Evolutionary conservation across 1,140 invertebrate genomes (phyloP).

Genomic region (Wiebesia pumilae): DNA sequence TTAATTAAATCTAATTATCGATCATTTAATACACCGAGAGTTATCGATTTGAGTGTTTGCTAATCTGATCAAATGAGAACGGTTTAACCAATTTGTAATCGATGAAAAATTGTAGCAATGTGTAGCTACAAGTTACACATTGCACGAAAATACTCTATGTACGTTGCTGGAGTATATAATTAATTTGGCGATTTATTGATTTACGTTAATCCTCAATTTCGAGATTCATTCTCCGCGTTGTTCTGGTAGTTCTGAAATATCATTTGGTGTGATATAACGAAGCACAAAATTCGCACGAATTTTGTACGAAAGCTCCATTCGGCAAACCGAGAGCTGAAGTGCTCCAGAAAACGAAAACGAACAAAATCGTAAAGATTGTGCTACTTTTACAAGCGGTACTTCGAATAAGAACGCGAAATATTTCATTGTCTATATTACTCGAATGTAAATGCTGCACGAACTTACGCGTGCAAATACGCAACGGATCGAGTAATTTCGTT

Average conservation of each 20-base stretch:
- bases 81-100: background rate
- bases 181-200: no score
- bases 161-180: no score
- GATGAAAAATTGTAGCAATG: background rate
- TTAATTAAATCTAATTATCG: background rate
- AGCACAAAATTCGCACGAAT: no score
- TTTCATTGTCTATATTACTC: no score
- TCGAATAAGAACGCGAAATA: background rate
- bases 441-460: no score
- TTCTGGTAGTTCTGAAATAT: no score
- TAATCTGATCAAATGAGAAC: background rate
- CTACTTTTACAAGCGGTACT: background rate
- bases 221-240: no score
- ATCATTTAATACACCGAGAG: background rate
- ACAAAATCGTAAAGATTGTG: background rate
- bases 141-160: no score
- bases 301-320: no score
- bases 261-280: no score
- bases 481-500: background rate
- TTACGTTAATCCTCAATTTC: no score
- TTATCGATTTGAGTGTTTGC: background rate
- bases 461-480: background rate
- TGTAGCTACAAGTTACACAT: background rate
- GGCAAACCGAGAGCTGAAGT: background rate
- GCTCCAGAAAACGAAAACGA: background rate